These are phyloP conservation scores for Damaliscus lunatus DNA, from an alignment of 2,113 vertebrate species.

Conservation along the genomic window DNA sequence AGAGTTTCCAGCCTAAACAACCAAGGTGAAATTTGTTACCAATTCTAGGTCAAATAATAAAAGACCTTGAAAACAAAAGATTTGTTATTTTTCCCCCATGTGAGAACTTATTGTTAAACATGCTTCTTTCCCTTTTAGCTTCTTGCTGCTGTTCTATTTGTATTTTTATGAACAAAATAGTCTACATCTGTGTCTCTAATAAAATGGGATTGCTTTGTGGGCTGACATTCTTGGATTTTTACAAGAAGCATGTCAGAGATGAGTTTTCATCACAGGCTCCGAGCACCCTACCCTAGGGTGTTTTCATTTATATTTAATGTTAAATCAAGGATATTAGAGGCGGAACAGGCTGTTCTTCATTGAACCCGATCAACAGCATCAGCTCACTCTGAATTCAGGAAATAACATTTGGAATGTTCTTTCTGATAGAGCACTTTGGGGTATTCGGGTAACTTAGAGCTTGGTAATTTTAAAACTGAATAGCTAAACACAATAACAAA, in stretches of 20 bases:
- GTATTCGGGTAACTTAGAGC: slow-evolving; percentile 32
- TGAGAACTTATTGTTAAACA: slow-evolving; percentile 38
- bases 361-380: slow-evolving; percentile 51
- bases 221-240: slow-evolving; percentile 58
- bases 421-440: slow-evolving; percentile 50
- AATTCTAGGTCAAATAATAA: slow-evolving; percentile 58
- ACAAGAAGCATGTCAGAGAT: slow-evolving; percentile 55
- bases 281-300: slow-evolving; percentile 55
- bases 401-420: slow-evolving; percentile 59
- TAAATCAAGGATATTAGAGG: slow-evolving; percentile 62
- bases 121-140: slow-evolving; percentile 36
- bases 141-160: slow-evolving; percentile 55
- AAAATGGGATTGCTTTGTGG: slow-evolving; percentile 52
- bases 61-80: slow-evolving; percentile 50
- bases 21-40: slow-evolving; percentile 43
- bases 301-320: slow-evolving; percentile 67
- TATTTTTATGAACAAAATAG: slow-evolving; percentile 47
- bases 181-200: slow-evolving; percentile 26
- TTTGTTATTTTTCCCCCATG: neutral
- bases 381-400: slow-evolving; percentile 51
- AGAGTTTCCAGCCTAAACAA: slow-evolving; percentile 46
- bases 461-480: slow-evolving; percentile 52
- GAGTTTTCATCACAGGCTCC: slow-evolving; percentile 36
- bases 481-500: slow-evolving; percentile 36
- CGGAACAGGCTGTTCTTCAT: slow-evolving; percentile 55